Percentiles rank a stretch among this genome's conserved stretches.
These are phyloP conservation scores for Galaxias olidus DNA, from an alignment of 2,797 vertebrate species.

Conservation along the genomic window DNA sequence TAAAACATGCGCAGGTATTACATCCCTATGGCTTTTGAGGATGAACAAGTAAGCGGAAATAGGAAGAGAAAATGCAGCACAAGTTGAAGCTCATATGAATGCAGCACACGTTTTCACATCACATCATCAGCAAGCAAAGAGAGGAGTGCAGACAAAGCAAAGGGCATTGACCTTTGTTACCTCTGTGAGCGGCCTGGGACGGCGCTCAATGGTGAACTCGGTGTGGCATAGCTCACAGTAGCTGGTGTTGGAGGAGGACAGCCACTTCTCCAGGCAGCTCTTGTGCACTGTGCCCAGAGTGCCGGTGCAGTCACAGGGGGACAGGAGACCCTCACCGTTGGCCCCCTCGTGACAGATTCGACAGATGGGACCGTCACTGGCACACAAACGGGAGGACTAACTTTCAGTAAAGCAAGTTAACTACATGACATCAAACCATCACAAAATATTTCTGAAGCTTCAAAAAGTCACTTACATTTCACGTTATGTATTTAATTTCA, in stretches of 20 bases:
- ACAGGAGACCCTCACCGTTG: conserved; percentile 84
- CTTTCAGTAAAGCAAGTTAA: not conserved
- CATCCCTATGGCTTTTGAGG: too few relatives aligned
- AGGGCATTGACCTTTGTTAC: conserved; percentile 72
- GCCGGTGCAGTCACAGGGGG: conserved; percentile 91
- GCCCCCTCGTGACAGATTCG: conserved; percentile 95
- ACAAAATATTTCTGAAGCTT: too few relatives aligned
- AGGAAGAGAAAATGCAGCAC: not conserved
- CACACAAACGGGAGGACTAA: not conserved
- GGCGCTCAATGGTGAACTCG: conserved; percentile 91
- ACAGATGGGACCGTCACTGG: conserved; percentile 93
- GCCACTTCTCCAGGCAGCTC: conserved; percentile 96
- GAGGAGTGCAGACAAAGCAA: conserved; percentile 43
- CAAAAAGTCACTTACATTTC: too few relatives aligned
- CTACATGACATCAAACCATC: too few relatives aligned
- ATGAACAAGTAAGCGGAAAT: too few relatives aligned
- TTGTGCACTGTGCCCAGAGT: conserved; percentile 93
- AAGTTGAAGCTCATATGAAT: not conserved
- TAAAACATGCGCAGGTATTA: too few relatives aligned
- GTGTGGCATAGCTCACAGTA: conserved; percentile 98
- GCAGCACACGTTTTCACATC: not conserved
- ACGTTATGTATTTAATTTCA: too few relatives aligned
- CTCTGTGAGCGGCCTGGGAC: conserved; percentile 89
- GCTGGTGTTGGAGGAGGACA: conserved; percentile 96
- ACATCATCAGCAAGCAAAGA: not conserved